phyloP scores from a whole-genome alignment of 2,797 vertebrate species.

The Esox masquinongy region DNA sequence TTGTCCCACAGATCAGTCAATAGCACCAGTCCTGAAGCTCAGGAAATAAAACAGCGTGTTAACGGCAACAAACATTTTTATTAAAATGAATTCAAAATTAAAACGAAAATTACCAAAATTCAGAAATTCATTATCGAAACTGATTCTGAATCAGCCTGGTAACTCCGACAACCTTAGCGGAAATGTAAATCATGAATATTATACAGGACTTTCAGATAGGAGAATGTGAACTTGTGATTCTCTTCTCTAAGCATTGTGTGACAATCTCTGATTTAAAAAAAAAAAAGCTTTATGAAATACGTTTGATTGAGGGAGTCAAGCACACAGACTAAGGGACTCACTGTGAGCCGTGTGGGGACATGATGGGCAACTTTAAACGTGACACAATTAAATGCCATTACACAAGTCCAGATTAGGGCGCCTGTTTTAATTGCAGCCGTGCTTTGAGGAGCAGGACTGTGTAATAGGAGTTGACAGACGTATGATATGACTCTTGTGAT shows the following conservation, averaged over 20 bases:
- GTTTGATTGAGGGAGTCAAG: no score
- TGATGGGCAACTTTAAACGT: conserved; percentile 6
- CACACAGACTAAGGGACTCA: neutral
- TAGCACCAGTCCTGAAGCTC: no score
- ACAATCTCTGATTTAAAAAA: neutral
- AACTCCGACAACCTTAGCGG: no score
- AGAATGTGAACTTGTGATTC: neutral
- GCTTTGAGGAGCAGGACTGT: conserved; percentile 19
- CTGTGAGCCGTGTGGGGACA: neutral
- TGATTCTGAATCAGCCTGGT: no score
- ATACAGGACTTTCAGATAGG: neutral
- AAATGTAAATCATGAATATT: neutral
- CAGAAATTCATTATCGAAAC: no score
- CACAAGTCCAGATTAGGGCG: conserved; percentile 11
- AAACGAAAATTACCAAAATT: no score
- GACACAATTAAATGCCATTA: conserved; percentile 17
- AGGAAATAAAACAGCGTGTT: no score
- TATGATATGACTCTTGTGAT: conserved; percentile 26
- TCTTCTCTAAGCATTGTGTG: neutral
- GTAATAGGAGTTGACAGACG: conserved; percentile 29
- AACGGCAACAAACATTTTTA: no score
- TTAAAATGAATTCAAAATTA: no score
- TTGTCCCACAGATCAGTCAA: no score
- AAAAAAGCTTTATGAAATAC: no score
- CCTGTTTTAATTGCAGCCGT: conserved; percentile 28